Conservation (phyloP, 2,888 invertebrate genomes). For the Lycaena phlaeas region DNA sequence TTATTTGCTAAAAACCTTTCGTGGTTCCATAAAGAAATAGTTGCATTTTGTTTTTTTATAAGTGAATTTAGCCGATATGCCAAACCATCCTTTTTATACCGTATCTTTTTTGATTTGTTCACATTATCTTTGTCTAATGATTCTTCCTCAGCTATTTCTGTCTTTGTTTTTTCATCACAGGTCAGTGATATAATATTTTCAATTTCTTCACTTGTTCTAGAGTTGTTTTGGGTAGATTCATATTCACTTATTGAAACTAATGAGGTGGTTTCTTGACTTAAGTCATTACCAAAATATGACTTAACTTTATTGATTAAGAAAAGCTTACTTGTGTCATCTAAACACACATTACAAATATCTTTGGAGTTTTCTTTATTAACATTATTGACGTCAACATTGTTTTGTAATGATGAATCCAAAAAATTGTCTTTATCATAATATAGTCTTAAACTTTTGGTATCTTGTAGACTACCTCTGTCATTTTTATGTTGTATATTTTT, state of each 20-base stretch:
- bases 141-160: constrained; percentile 9
- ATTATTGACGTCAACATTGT: not conserved
- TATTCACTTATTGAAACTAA: constrained; percentile 48
- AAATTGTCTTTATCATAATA: not conserved
- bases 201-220: constrained; percentile 37
- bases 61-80: constrained; percentile 50
- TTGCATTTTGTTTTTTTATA: constrained; percentile 57
- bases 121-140: not conserved
- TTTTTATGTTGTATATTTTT: too few relatives aligned
- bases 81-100: constrained; percentile 61
- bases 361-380: not conserved
- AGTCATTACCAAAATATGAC: constrained; percentile 46
- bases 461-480: constrained; percentile 3
- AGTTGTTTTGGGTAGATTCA: constrained; percentile 36
- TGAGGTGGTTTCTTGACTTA: constrained; percentile 40
- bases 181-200: constrained; percentile 37
- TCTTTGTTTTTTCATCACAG: constrained; percentile 20
- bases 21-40: constrained; percentile 67
- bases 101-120: constrained; percentile 35
- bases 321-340: constrained; percentile 4
- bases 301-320: constrained; percentile 37
- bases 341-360: too few relatives aligned
- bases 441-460: not conserved
- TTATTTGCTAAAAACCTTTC: constrained; percentile 61
- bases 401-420: not conserved